Evolutionary conservation across 2,797 vertebrate species (phyloP), one percentile per base, ranked within the genome.

Genomic region (Nyctalus aviator): DNA sequence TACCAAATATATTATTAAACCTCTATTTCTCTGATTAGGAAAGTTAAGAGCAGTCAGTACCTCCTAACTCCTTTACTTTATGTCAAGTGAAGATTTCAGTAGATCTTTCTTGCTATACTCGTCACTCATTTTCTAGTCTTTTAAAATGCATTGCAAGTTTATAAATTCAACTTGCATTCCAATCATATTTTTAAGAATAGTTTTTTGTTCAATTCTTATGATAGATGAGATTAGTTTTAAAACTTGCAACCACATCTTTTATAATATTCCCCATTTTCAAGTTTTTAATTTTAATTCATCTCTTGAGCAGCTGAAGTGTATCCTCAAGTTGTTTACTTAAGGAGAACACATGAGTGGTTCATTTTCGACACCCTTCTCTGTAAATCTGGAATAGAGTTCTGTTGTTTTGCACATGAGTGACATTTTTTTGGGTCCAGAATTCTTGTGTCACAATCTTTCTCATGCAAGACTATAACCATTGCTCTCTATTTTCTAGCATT

Each of bases 271-370:
- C 57, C 59, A 68, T 92, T 89, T 96, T 88, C 77, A 91, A 88
- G 37, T 78, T 93, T 79, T 95, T 93, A 91, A 90, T 93, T 96
- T 95, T 84, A 94, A 87, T 95, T 96, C 44, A 44, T 91, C 94
- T 94, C 81, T 71, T 30, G n/a, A 94, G 79, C 89, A 88, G 68
- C 59, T 93, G 55, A 89, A 95, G 81, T 89, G 8, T 35, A 27
- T 93, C 94, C 95, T 81, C 66, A 76, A 94, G 57, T 89, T 94
- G 68, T 95, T 97, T 90, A 73, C 84, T 94, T 78, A 48, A 8
- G 66, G 55, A 90, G 93, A 89, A 91, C 32, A 21, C 75, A 72
- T 4, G 25, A 87, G 84, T 27, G 21, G 72, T 44, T 64, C 73
- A 12, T 46, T 95, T 94, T 88, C 73, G 68, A 77, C 68, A 44